phyloP scores from a whole-genome alignment of 2,797 vertebrate genomes.

The Ataeniobius toweri region DNA sequence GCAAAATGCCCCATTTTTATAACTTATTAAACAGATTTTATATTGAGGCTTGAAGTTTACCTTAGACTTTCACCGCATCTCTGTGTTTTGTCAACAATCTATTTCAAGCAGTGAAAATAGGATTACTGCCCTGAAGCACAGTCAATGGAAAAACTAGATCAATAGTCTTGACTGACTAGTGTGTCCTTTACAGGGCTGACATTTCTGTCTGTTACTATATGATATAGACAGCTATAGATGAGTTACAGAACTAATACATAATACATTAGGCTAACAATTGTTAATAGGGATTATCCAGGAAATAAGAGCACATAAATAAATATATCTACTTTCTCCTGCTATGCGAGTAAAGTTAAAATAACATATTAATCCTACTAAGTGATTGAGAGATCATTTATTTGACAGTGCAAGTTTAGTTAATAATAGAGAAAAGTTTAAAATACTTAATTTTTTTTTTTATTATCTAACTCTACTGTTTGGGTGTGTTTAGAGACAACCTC shows the following conservation, averaged over 20 bases:
- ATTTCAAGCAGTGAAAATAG: conserved; percentile 36
- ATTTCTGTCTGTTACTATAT: background rate
- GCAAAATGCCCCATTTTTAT: background rate
- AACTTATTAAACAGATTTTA: background rate
- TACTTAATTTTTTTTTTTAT: conserved; percentile 5
- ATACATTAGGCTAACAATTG: conserved; percentile 28
- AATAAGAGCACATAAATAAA: conserved; percentile 9
- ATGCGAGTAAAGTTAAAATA: background rate
- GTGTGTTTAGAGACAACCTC: conserved; percentile 6
- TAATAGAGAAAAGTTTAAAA: background rate
- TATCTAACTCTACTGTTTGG: conserved; percentile 28
- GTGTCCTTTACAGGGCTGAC: background rate
- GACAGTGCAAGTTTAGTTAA: background rate
- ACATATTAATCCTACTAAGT: background rate
- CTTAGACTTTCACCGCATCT: background rate
- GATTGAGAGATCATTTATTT: background rate
- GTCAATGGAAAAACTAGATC: conserved; percentile 37
- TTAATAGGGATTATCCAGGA: conserved; percentile 41
- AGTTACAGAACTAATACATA: conserved; percentile 2
- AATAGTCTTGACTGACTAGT: conserved; percentile 26
- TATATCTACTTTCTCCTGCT: background rate
- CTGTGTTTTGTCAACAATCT: conserved; percentile 15
- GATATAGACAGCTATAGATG: background rate
- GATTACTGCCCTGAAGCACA: conserved; percentile 43
- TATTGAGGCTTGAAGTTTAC: background rate